Evolutionary conservation across 2,797 vertebrate genomes (phyloP).

Genomic region (Chanos chanos): DNA sequence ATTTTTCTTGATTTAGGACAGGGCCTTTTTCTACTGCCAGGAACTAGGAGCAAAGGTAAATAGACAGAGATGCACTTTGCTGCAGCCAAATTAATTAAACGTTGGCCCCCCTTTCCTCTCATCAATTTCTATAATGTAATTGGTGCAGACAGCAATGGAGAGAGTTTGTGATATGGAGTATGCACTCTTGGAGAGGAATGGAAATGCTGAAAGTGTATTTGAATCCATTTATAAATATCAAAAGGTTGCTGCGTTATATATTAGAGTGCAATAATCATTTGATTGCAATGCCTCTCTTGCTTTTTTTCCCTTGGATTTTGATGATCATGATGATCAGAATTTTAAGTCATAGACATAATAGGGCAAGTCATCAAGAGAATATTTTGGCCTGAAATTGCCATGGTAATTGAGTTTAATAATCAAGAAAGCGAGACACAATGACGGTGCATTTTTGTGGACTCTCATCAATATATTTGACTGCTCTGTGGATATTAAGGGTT

Average conservation of each 20-base stretch:
- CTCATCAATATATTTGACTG: slow-evolving; percentile 13
- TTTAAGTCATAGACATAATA: slow-evolving; percentile 7
- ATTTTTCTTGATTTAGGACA: slow-evolving; percentile 40
- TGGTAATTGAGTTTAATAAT: slow-evolving; percentile 35
- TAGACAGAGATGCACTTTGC: slow-evolving; percentile 40
- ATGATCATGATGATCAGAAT: slow-evolving; percentile 5
- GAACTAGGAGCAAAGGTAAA: slow-evolving; percentile 42
- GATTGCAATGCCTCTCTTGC: not conserved
- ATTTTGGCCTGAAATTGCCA: slow-evolving; percentile 13
- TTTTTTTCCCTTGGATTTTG: not conserved
- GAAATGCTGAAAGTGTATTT: not conserved
- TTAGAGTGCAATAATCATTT: not conserved
- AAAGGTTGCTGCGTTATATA: not conserved
- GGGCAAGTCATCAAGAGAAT: not conserved
- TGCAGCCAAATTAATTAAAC: slow-evolving; percentile 43
- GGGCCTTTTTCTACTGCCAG: slow-evolving; percentile 27
- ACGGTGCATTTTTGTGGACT: slow-evolving; percentile 29
- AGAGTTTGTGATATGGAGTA: slow-evolving; percentile 14
- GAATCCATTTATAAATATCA: slow-evolving; percentile 3
- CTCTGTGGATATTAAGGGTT: slow-evolving; percentile 17
- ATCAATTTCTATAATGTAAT: slow-evolving; percentile 52
- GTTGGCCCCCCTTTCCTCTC: slow-evolving; percentile 36
- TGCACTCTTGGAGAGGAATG: not conserved
- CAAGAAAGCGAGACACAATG: slow-evolving; percentile 25
- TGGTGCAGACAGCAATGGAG: slow-evolving; percentile 26